A percentile compares a stretch with the other conserved stretches of the same genome.
Evolutionary conservation across 2,888 invertebrate genomes (phyloP).

Genomic region (Hoplodrina blanda): DNA sequence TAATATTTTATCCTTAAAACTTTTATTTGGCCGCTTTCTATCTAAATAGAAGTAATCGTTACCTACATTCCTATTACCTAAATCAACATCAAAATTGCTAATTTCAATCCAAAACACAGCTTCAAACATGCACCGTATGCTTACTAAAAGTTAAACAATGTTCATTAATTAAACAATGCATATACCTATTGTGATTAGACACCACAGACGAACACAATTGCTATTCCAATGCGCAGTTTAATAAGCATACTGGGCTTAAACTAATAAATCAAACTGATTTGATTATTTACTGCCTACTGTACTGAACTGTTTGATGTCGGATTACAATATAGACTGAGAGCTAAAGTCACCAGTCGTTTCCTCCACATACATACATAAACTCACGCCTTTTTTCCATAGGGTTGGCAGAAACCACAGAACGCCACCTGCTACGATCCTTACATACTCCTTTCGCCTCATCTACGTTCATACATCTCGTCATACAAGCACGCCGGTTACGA

Average conservation of each 20-base stretch:
- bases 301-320: constrained; percentile 60
- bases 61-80: background rate
- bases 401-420: no score
- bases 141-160: constrained; percentile 60
- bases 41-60: background rate
- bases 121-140: constrained; percentile 25
- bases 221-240: constrained; percentile 78
- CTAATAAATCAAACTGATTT: constrained; percentile 87
- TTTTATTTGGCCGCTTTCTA: no score
- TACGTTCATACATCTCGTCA: no score
- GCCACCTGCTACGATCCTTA: no score
- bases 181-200: constrained; percentile 57
- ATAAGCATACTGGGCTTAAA: constrained; percentile 81
- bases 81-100: constrained; percentile 1
- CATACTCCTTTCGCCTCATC: no score
- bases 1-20: no score
- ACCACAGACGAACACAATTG: constrained; percentile 69
- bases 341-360: background rate
- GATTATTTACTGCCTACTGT: constrained; percentile 82
- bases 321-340: constrained; percentile 23
- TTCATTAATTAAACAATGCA: constrained; percentile 58
- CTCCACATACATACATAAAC: no score
- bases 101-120: background rate
- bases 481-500: no score
- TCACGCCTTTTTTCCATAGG: no score